Percentiles rank a stretch among this genome's conserved stretches.
Evolutionary conservation across 2,797 vertebrate genomes (phyloP).

Genomic region (Xerus rutilus): DNA sequence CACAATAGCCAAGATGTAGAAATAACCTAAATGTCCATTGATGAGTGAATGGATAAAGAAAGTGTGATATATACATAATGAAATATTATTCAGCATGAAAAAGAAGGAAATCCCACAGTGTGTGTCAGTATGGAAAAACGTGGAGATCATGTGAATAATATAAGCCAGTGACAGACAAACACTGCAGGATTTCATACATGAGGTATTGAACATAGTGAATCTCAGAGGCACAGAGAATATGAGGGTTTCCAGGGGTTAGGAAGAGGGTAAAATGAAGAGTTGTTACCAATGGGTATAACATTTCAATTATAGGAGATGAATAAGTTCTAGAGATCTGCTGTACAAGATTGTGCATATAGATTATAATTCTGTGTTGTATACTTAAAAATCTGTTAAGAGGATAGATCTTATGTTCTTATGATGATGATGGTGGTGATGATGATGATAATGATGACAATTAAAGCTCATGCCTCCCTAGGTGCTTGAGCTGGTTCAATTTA

Average conservation of each 20-base stretch:
- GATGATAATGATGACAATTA: neutral
- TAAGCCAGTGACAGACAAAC: neutral
- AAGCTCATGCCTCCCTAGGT: neutral
- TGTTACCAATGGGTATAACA: neutral
- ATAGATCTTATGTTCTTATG: neutral
- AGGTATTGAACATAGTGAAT: neutral
- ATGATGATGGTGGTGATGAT: too few species aligned
- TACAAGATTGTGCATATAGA: neutral
- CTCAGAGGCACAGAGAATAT: neutral
- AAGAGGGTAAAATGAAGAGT: neutral
- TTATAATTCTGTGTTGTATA: too few species aligned
- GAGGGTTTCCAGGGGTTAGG: neutral
- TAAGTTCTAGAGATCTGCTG: neutral
- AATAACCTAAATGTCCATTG: neutral
- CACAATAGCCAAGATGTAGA: neutral
- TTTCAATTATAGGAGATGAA: neutral
- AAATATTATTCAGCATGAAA: neutral
- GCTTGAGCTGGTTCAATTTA: neutral
- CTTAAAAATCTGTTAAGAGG: neutral
- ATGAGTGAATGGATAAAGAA: neutral
- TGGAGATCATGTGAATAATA: neutral
- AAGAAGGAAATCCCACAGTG: neutral
- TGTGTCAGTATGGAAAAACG: neutral
- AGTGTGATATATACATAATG: neutral
- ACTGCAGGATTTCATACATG: neutral